These are phyloP conservation scores for Cyprinus carpio DNA, from an alignment of 2,113 vertebrate species.

Conservation along the genomic window DNA sequence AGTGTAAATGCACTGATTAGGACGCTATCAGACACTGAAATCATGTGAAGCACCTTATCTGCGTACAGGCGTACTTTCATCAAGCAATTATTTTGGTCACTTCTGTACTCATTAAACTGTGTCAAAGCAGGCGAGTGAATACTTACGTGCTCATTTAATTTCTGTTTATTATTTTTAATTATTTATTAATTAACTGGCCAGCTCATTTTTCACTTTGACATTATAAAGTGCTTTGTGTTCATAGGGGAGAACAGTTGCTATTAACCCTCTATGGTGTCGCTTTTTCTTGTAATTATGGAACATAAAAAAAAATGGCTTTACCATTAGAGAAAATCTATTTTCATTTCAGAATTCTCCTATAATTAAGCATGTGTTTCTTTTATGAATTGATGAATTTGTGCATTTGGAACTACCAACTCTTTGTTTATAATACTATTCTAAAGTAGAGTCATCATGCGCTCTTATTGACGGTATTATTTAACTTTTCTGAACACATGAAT, in stretches of 20 bases:
- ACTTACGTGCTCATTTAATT: background rate
- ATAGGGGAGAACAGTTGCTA: background rate
- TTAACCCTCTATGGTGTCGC: background rate
- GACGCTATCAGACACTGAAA: background rate
- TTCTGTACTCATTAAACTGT: background rate
- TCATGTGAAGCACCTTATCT: background rate
- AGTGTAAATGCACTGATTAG: background rate
- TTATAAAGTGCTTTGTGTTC: background rate
- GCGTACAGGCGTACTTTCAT: background rate
- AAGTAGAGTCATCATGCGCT: background rate
- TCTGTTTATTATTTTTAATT: background rate
- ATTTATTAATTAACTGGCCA: conserved; percentile 3
- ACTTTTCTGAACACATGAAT: background rate
- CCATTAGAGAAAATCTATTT: background rate
- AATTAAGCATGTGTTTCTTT: background rate
- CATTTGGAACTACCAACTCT: too few species aligned
- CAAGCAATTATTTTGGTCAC: background rate
- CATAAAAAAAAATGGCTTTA: background rate
- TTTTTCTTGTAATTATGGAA: background rate
- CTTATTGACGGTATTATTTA: background rate
- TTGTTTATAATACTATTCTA: background rate
- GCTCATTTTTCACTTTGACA: background rate
- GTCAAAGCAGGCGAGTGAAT: conserved; percentile 5
- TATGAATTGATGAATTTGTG: background rate
- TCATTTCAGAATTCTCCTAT: background rate